phyloP scores from a whole-genome alignment of 2,888 invertebrate genomes.

The Ctenicera cuprea region DNA sequence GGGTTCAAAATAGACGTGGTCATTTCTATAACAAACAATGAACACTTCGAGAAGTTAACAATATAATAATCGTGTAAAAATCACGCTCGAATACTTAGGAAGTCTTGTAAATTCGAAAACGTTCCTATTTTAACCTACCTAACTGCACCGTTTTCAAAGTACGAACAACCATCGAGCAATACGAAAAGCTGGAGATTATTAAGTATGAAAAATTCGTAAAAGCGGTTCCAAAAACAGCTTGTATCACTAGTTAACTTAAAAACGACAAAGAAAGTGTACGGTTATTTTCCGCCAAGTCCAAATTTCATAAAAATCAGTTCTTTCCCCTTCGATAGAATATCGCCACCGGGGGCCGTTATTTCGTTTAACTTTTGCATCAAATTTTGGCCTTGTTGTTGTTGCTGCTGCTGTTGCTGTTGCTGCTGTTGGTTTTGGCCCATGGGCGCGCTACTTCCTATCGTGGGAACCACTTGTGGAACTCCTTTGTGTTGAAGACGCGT shows the following conservation, averaged over 20 bases:
- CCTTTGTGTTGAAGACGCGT: constrained; percentile 72
- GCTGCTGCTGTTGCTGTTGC: constrained; percentile 70
- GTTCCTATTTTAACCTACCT: constrained; percentile 2
- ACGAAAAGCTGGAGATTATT: constrained; percentile 38
- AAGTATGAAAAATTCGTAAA: constrained; percentile 38
- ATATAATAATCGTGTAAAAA: constrained; percentile 33
- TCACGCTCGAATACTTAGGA: constrained; percentile 25
- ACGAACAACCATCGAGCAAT: constrained; percentile 32
- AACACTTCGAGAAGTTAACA: constrained; percentile 49
- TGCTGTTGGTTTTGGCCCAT: constrained; percentile 71
- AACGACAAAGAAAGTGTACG: constrained; percentile 55
- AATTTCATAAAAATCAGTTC: constrained; percentile 96
- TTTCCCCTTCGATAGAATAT: constrained; percentile 94
- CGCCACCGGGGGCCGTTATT: constrained; percentile 92
- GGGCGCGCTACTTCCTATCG: constrained; percentile 68
- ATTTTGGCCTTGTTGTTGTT: constrained; percentile 78
- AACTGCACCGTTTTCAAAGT: constrained; percentile 8
- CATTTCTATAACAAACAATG: constrained; percentile 47
- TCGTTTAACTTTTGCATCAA: constrained; percentile 93
- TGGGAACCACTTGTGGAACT: constrained; percentile 74
- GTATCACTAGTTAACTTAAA: constrained; percentile 51
- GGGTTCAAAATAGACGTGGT: not conserved
- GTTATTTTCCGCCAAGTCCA: constrained; percentile 83
- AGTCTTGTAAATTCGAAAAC: constrained; percentile 33
- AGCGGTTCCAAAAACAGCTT: constrained; percentile 59